Evolutionary conservation across 2,113 vertebrate species (phyloP), one percentile per base, ranked within the genome.

Genomic region (Meleagris gallopavo): DNA sequence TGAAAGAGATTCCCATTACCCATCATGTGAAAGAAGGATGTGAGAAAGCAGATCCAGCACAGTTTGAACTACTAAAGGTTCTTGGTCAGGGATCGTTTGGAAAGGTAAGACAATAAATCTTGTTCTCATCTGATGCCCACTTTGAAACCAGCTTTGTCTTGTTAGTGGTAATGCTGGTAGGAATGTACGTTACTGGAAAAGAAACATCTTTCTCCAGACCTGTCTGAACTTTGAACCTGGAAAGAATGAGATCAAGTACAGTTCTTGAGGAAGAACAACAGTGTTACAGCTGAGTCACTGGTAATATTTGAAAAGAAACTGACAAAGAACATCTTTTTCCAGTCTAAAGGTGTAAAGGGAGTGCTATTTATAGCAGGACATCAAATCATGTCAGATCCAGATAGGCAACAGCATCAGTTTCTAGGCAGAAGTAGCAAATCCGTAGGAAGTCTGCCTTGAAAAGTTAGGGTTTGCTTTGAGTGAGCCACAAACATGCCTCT

Each of bases 41-140:
- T 86, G 99, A 99, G 97, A 99, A 99, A 97, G 99, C 99, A 40
- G 99, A 99, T 95, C 98, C 99, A 76, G 98, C 98, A 69, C 99
- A 99, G 94, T 99, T 99, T 97, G 99, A 99, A 86, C 98, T 99
- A 67, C 99, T 99, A 69, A 99, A 99, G 93, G 99, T 99, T 93
- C 98, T 99, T 93, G 99, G 99, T 95, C 99, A 99, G 96, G 99
- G 99, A 94, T 99, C 99, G 10, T 99, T 99, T 93, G 99, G 99
- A 97, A 99, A 99, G 98, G 99, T 99, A 98, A 97, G 95, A 14
- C 64, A 29, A 61, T 10, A 32, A 15, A 52, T 32, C 77, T 58
- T 29, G 21, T 21, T 25, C 54, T 77, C 67, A 27, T 86, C 18
- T 43, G n/a, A 71, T 87, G 19, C 80, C 65, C 36, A 16, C 58